Evolutionary conservation across 2,113 vertebrate species (phyloP), one percentile per base, ranked within the genome.

Genomic region (Ondatra zibethicus): DNA sequence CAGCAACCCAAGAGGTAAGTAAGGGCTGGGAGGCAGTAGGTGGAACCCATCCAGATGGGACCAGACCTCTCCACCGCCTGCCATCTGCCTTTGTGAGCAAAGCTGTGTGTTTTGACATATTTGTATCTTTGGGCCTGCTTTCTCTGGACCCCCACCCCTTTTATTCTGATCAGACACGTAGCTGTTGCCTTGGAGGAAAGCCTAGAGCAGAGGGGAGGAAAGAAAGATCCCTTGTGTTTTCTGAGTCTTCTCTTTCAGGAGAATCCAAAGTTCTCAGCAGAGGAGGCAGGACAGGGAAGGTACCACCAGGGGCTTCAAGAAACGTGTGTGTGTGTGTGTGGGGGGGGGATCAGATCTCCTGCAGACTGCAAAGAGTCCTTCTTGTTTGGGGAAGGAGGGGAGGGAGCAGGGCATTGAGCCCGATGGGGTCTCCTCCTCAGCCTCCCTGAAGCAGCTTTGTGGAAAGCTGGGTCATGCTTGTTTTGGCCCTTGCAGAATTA

Each of bases 161-260:
- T 70, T 31, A 70, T 68, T 87, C 85, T 92, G 68, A 61, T 78
- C 39, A 81, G 65, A 50, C 33, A 70, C 45, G 14, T 75, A 95
- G 50, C 87, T 82, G 55, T 33, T 73, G 52, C 73, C 42, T 65
- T 68, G 31, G 87, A 76, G 78, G 92, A 76, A 50, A n/a, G 87
- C 27, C 61, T 33, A 33, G 0, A 47, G 61, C 55, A 91, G 91
- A 75, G 68, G 63, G 58, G 25, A 13, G 61, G 50, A 50, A 63
- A 89, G 82, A n/a, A 66, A 73, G 3, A 63, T 39, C 81, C 81
- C 55, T 42, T 17, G n/a, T 10, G 9, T 39, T 84, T 95, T 31
- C 11, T 1, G 29, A 29, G 42, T 91, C 47, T 77, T 84, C 39
- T 47, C 50, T 72, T 87, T 75, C 31, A 58, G 81, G n/a, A 92